These are phyloP conservation scores for Ptycholaimellus sp. DNA, from an alignment of 2,888 invertebrate genomes.

Conservation along the genomic window DNA sequence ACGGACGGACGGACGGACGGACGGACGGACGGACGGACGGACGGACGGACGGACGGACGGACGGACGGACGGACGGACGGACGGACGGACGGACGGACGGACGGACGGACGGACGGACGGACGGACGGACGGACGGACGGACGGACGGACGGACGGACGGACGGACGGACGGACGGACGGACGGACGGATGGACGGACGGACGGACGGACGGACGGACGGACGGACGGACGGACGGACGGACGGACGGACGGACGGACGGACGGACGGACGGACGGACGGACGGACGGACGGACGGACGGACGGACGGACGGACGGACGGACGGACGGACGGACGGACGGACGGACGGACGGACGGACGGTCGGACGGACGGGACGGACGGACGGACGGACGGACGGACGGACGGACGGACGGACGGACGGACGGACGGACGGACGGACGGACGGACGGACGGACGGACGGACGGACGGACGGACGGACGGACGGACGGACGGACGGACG, in stretches of 20 bases:
- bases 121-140: neutral
- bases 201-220: neutral
- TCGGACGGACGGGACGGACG: slow-evolving; percentile 2
- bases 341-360: slow-evolving; percentile 3
- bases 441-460: slow-evolving; percentile 1
- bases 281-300: slow-evolving; percentile 2
- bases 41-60: neutral
- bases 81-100: neutral
- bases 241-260: slow-evolving; percentile 2
- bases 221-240: slow-evolving; percentile 1
- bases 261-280: slow-evolving; percentile 3
- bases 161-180: neutral
- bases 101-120: neutral
- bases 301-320: slow-evolving; percentile 1
- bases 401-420: slow-evolving; percentile 2
- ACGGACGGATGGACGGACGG: too few species aligned
- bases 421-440: neutral
- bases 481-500: slow-evolving; percentile 1
- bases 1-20: neutral
- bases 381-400: slow-evolving; percentile 3
- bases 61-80: neutral
- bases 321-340: slow-evolving; percentile 3
- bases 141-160: neutral
- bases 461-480: slow-evolving; percentile 3
- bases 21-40: neutral